Evolutionary conservation across 2,113 vertebrate species (phyloP), one percentile per base, ranked within the genome.

Genomic region (Gavia stellata): DNA sequence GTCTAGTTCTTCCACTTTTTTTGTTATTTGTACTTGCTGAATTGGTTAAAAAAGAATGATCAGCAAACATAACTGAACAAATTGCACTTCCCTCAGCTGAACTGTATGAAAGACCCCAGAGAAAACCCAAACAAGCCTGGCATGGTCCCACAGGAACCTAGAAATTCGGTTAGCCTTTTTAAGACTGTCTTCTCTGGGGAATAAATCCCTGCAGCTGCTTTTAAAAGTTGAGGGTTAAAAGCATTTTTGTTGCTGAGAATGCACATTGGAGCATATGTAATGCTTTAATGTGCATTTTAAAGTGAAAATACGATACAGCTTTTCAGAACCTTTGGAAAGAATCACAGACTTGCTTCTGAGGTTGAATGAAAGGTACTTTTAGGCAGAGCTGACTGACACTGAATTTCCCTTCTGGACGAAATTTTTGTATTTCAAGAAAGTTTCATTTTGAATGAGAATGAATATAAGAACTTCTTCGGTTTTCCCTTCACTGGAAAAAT

Each of bases 201-300:
- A 21, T 12, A 94, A 93, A 96, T 95, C 89, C 78, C 92, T 86
- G 87, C 92, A 95, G 94, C 81, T 96, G 96, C 91, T 97, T 95
- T 95, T 96, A 97, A 90, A 94, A 96, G 81, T 86, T 83, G 95
- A 94, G 87, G 82, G 72, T 94, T 96, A 97, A 97, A 97, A 97
- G 92, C 93, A 91, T 95, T 97, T 92, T 95, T 94, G 72, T 93
- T 95, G 96, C 96, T 95, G 86, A 96, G 71, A 94, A 86, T 87
- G 92, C 93, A 96, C 91, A 90, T 58, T 85, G 81, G 59, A 95
- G 85, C 80, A 94, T 74, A 90, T 74, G 56, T 92, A 92, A 92
- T 96, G 45, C 81, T 96, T 91, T 94, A 75, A 93, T 92, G 90
- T 95, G 56, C 91, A 91, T 95, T 97, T 96, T 90, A 82, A 90